A percentile compares a stretch with the other conserved stretches of the same genome.
Conservation (phyloP, 2,797 vertebrate species). For the Nannoperca australis region DNA sequence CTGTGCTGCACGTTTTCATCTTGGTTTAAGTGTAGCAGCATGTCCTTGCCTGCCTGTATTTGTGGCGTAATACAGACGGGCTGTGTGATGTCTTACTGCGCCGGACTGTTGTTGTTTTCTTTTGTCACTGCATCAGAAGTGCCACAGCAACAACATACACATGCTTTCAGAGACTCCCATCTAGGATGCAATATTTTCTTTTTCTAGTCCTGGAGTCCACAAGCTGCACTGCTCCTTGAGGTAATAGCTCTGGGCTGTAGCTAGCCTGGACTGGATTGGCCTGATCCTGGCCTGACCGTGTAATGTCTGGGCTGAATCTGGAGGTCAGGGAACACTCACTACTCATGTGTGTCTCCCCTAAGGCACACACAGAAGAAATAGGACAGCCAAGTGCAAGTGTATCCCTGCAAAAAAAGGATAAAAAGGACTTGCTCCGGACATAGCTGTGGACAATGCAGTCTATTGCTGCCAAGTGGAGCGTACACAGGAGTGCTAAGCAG, state of each 20-base stretch:
- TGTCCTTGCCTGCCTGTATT: conserved; percentile 31
- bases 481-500: conserved; percentile 36
- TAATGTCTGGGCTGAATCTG: conserved; percentile 60
- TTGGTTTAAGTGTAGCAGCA: conserved; percentile 40
- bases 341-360: conserved; percentile 48
- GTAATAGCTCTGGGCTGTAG: conserved; percentile 6
- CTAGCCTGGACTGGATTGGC: conserved; percentile 20
- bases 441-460: conserved; percentile 52
- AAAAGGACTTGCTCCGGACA: conserved; percentile 52
- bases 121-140: conserved; percentile 20
- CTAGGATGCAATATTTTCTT: conserved; percentile 1
- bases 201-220: conserved; percentile 8
- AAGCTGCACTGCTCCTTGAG: conserved; percentile 28
- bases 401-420: conserved; percentile 51
- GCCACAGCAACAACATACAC: neutral
- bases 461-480: conserved; percentile 57
- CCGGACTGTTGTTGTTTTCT: conserved; percentile 31
- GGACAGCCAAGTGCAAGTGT: conserved; percentile 65
- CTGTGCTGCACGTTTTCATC: conserved; percentile 44
- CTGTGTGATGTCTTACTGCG: conserved; percentile 36
- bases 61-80: conserved; percentile 5
- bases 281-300: conserved; percentile 12
- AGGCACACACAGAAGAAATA: conserved; percentile 58
- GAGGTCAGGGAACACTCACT: conserved; percentile 61
- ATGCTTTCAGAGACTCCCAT: neutral